A percentile compares a stretch with the other conserved stretches of the same genome.
phyloP scores from a whole-genome alignment of 2,797 vertebrate genomes.

The Rousettus madagascariensis region DNA sequence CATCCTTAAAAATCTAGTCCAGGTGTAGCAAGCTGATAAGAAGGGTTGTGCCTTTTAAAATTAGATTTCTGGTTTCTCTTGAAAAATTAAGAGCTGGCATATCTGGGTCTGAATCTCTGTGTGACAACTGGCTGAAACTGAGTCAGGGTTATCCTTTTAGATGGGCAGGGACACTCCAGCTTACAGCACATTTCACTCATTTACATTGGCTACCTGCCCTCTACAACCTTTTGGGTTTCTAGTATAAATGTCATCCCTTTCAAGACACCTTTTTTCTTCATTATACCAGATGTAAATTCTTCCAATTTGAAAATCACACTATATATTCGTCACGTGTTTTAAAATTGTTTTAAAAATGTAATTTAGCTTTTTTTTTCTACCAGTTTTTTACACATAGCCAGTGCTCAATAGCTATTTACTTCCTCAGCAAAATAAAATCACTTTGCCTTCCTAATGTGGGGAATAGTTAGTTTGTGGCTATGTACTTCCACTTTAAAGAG shows the following conservation, averaged over 20 bases:
- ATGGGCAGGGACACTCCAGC: too few relatives aligned
- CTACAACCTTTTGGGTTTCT: neutral
- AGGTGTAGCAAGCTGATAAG: neutral
- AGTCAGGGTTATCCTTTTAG: neutral
- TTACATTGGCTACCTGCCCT: neutral
- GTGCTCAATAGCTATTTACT: neutral
- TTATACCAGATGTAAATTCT: neutral
- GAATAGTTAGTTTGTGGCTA: neutral
- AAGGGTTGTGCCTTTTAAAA: neutral
- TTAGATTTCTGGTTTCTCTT: neutral
- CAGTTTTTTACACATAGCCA: neutral
- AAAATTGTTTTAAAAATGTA: neutral
- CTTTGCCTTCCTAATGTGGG: neutral
- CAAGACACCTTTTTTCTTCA: neutral
- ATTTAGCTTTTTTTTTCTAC: neutral
- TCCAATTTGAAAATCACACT: neutral
- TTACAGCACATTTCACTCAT: neutral
- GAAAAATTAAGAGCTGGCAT: neutral
- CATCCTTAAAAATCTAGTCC: neutral
- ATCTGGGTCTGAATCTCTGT: neutral
- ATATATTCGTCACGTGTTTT: neutral
- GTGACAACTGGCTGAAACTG: neutral
- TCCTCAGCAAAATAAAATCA: neutral
- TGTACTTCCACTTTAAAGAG: neutral
- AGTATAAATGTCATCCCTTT: neutral